Conservation (phyloP, 1,140 invertebrate genomes). For the Helicoverpa zea region DNA sequence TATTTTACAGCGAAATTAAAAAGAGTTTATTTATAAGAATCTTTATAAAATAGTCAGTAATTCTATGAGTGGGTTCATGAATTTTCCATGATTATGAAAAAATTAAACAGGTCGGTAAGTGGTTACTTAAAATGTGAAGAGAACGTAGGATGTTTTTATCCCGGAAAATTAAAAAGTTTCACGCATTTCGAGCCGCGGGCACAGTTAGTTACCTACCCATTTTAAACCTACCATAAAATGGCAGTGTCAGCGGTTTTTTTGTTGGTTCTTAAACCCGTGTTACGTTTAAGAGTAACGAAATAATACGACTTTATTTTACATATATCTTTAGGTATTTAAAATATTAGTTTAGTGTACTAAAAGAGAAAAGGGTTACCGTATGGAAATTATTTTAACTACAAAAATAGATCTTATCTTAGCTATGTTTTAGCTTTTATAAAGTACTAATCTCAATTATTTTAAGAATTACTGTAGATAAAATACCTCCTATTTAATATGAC, state of each 20-base stretch:
- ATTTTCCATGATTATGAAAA: neutral
- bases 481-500: too few species aligned
- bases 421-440: too few species aligned
- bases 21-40: neutral
- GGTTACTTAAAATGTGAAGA: slow-evolving; percentile 26
- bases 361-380: too few species aligned
- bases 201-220: slow-evolving; percentile 5
- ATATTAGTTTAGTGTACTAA: too few species aligned
- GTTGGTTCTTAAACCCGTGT: neutral
- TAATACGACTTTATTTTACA: too few species aligned
- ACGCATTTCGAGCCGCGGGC: slow-evolving; percentile 23
- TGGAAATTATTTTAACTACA: too few species aligned
- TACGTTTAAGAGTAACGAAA: too few species aligned
- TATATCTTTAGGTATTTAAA: too few species aligned
- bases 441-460: too few species aligned
- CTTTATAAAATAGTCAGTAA: neutral
- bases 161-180: slow-evolving; percentile 35
- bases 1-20: neutral
- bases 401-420: too few species aligned
- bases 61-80: neutral
- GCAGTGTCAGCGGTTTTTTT: neutral
- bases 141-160: slow-evolving; percentile 12
- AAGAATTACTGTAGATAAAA: too few species aligned
- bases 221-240: slow-evolving; percentile 10
- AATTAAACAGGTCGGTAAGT: slow-evolving; percentile 19